Evolutionary conservation across 1,140 invertebrate genomes (phyloP).

Genomic region (Chrysoperla carnea): DNA sequence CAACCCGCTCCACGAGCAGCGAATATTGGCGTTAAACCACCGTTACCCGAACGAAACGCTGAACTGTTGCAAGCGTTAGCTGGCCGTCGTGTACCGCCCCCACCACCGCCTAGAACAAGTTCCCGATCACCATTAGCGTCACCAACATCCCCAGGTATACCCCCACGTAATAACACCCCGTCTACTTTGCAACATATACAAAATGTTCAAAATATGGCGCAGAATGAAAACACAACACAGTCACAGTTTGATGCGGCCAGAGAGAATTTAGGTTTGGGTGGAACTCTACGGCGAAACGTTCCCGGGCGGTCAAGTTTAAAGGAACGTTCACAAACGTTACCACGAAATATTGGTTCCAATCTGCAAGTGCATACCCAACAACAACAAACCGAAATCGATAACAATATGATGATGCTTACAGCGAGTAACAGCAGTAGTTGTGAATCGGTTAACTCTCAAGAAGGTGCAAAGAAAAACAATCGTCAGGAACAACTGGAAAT

Average conservation of each 20-base stretch:
- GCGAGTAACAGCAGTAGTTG: constrained; percentile 46
- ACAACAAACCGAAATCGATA: constrained; percentile 11
- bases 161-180: constrained; percentile 26
- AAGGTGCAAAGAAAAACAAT: constrained; percentile 32
- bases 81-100: constrained; percentile 59
- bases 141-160: constrained; percentile 45
- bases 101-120: constrained; percentile 67
- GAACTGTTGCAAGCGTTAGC: constrained; percentile 43
- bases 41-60: constrained; percentile 57
- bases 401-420: constrained; percentile 17
- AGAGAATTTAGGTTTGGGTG: constrained; percentile 16
- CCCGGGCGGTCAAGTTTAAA: constrained; percentile 19
- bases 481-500: constrained; percentile 64
- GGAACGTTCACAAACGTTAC: constrained; percentile 20
- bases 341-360: constrained; percentile 21
- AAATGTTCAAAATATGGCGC: constrained; percentile 18
- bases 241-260: constrained; percentile 21
- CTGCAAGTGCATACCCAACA: constrained; percentile 17
- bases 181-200: constrained; percentile 20
- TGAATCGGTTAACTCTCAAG: constrained; percentile 61
- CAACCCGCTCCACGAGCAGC: constrained; percentile 26
- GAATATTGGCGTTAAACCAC: constrained; percentile 39
- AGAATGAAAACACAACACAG: constrained; percentile 12
- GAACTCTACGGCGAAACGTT: constrained; percentile 18
- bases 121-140: constrained; percentile 67